Conservation (phyloP, 2,888 invertebrate species). For the Leptinotarsa juncta region DNA sequence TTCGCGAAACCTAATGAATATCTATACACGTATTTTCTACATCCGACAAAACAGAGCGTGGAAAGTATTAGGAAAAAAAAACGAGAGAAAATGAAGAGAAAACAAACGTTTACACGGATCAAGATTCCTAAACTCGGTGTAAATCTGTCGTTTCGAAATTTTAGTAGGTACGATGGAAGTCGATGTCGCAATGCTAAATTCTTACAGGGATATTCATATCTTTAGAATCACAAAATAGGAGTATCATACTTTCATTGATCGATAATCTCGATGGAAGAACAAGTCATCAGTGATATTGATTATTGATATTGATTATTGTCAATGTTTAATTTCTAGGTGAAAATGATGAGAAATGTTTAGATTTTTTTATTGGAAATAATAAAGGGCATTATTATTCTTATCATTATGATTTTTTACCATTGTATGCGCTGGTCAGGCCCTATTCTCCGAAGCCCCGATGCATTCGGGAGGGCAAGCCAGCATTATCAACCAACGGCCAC, state of each 20-base stretch:
- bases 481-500: too few species aligned
- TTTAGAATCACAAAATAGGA: neutral
- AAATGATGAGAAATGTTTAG: too few species aligned
- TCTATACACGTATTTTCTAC: conserved; percentile 36
- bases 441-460: too few species aligned
- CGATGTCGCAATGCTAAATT: neutral
- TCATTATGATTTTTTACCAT: too few species aligned
- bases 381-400: too few species aligned
- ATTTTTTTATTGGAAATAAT: too few species aligned
- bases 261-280: too few species aligned
- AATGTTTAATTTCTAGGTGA: too few species aligned
- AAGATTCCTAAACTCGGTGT: conserved; percentile 38
- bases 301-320: too few species aligned
- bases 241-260: neutral
- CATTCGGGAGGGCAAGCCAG: too few species aligned
- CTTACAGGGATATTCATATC: neutral
- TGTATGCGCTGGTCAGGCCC: too few species aligned
- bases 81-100: conserved; percentile 39
- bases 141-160: conserved; percentile 30
- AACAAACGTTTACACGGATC: conserved; percentile 37
- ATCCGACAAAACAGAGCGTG: conserved; percentile 51
- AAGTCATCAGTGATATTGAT: too few species aligned
- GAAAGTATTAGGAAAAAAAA: conserved; percentile 46
- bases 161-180: neutral
- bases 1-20: conserved; percentile 38